Evolutionary conservation across 2,113 vertebrate genomes (phyloP).

Genomic region (Cyrtonyx montezumae): DNA sequence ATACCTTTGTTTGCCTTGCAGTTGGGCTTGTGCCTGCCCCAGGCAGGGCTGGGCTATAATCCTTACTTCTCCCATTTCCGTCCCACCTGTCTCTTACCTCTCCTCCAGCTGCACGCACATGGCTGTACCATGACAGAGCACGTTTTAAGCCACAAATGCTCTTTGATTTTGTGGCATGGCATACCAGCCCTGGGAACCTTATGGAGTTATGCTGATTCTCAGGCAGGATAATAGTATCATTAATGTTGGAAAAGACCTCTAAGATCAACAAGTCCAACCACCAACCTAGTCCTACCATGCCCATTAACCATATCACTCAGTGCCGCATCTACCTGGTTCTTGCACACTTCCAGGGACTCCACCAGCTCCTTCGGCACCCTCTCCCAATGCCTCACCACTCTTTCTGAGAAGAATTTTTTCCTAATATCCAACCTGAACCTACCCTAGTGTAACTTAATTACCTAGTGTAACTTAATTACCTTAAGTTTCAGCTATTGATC

Average conservation of each 20-base stretch:
- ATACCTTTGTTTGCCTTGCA: background rate
- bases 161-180: background rate
- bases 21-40: background rate
- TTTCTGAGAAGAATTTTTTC: no score
- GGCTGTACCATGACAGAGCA: background rate
- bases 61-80: background rate
- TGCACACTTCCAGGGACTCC: no score
- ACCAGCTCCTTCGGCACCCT: no score
- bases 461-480: no score
- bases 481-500: background rate
- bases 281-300: no score
- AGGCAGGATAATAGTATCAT: background rate
- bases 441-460: no score
- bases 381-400: no score
- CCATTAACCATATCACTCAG: no score
- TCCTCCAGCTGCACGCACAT: background rate
- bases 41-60: background rate
- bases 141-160: background rate
- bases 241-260: no score
- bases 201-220: rapidly evolving
- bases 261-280: no score
- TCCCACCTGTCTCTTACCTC: background rate
- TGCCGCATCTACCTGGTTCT: no score
- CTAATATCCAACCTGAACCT: no score
- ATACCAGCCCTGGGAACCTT: rapidly evolving